Percentiles rank a stretch among this genome's conserved stretches.
phyloP scores from a whole-genome alignment of 2,888 invertebrate genomes.

The Perdita meconis region DNA sequence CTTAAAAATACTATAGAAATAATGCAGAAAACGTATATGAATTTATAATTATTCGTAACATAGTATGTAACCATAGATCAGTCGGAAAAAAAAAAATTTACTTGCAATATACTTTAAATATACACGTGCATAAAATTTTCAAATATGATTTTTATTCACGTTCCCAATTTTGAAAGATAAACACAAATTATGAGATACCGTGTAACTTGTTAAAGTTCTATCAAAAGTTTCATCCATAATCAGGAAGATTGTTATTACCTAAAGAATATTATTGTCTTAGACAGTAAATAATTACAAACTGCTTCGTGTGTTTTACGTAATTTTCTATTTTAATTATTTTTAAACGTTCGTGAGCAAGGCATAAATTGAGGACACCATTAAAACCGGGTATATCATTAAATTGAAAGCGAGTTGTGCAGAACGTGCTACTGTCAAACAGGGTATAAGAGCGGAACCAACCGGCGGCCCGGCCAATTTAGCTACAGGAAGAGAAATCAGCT shows the following conservation, averaged over 20 bases:
- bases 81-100: too few relatives aligned
- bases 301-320: too few relatives aligned
- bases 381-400: slow-evolving; percentile 36
- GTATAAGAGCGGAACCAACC: slow-evolving; percentile 57
- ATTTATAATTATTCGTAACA: too few relatives aligned
- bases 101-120: too few relatives aligned
- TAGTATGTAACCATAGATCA: too few relatives aligned
- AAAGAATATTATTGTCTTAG: neutral
- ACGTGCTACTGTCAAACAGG: slow-evolving; percentile 35
- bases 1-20: too few relatives aligned
- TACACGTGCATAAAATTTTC: too few relatives aligned
- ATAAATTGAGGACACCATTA: slow-evolving; percentile 57
- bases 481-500: slow-evolving; percentile 70
- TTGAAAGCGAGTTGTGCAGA: slow-evolving; percentile 38
- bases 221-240: neutral
- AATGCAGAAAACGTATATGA: too few relatives aligned
- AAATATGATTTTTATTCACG: too few relatives aligned
- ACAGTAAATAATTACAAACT: too few relatives aligned
- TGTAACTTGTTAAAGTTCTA: neutral
- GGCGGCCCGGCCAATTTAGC: slow-evolving; percentile 71
- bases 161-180: too few relatives aligned
- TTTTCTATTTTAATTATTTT: neutral
- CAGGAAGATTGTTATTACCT: neutral
- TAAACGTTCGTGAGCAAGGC: neutral
- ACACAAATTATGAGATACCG: too few relatives aligned